phyloP scores from a whole-genome alignment of 2,113 vertebrate species.

The Heterotilapia buettikoferi region DNA sequence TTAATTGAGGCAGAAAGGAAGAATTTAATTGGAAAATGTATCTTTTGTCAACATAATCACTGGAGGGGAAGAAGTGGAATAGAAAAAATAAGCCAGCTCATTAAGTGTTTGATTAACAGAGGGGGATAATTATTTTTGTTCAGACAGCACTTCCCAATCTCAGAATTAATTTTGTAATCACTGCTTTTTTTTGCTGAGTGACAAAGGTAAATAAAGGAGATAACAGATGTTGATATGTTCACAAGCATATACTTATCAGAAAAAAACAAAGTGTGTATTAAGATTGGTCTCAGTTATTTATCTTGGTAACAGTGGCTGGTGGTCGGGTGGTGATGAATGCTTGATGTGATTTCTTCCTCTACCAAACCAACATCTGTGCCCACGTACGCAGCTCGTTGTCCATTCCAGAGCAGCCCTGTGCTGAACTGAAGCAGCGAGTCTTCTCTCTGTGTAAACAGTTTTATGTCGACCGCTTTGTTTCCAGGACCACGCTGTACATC shows the following conservation, averaged over 20 bases:
- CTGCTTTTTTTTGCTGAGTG: not conserved
- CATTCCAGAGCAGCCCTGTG: slow-evolving; percentile 30
- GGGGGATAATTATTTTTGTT: not conserved
- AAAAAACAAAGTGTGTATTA: not conserved
- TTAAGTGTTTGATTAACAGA: slow-evolving; percentile 2
- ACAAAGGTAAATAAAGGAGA: not conserved
- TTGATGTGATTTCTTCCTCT: not conserved
- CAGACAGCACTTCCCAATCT: not conserved
- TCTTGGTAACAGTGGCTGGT: not conserved
- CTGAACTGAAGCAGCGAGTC: slow-evolving; percentile 16
- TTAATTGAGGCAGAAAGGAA: not conserved
- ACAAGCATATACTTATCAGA: not conserved
- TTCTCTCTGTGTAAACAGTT: slow-evolving; percentile 10
- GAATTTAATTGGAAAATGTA: slow-evolving; percentile 15
- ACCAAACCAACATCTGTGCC: not conserved
- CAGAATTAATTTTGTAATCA: not conserved
- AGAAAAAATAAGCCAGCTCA: not conserved
- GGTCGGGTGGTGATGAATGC: not conserved
- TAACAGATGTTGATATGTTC: not conserved
- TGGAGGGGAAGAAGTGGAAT: not conserved
- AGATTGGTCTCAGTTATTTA: not conserved
- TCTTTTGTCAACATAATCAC: slow-evolving; percentile 24
- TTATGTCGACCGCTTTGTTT: slow-evolving; percentile 3
- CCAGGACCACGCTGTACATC: not conserved
- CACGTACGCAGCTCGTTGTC: not conserved